Evolutionary conservation across 1,140 invertebrate species (phyloP).

Genomic region (Drosophila oshimai): DNA sequence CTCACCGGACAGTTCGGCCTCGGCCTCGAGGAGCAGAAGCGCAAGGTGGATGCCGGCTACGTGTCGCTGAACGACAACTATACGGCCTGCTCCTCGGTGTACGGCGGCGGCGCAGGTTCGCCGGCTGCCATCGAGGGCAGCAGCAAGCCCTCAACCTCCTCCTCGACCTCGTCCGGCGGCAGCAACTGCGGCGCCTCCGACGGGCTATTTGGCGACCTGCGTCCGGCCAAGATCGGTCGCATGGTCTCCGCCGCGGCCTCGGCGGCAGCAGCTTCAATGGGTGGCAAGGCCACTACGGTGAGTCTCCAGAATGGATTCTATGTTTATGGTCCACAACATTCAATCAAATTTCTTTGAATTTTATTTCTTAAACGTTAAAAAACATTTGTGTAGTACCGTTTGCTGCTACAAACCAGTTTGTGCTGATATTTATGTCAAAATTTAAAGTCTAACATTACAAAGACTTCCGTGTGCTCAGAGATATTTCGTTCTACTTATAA

Average conservation of each 20-base stretch:
- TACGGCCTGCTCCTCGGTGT: constrained; percentile 67
- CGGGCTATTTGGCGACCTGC: constrained; percentile 18
- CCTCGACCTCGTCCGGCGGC: neutral
- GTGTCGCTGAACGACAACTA: constrained; percentile 66
- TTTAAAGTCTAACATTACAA: too few relatives aligned
- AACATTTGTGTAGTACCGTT: too few relatives aligned
- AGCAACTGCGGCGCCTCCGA: constrained; percentile 1
- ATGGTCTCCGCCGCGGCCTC: constrained; percentile 31
- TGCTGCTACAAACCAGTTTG: too few relatives aligned
- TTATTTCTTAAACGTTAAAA: neutral
- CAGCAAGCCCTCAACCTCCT: constrained; percentile 17
- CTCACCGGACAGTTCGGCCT: neutral
- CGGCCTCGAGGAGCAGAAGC: constrained; percentile 41
- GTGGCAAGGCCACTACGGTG: constrained; percentile 48
- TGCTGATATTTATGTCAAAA: too few relatives aligned
- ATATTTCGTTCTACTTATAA: too few relatives aligned
- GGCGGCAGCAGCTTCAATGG: constrained; percentile 20
- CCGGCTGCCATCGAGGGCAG: constrained; percentile 2
- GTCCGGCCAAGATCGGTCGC: constrained; percentile 49
- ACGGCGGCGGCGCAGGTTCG: constrained; percentile 28
- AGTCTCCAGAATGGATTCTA: too few relatives aligned
- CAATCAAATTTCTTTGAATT: too few relatives aligned
- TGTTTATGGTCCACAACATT: too few relatives aligned
- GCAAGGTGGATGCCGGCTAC: constrained; percentile 53
- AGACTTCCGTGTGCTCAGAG: too few relatives aligned